These are phyloP conservation scores for Saccopteryx bilineata DNA, from an alignment of 2,113 vertebrate species.

Conservation along the genomic window DNA sequence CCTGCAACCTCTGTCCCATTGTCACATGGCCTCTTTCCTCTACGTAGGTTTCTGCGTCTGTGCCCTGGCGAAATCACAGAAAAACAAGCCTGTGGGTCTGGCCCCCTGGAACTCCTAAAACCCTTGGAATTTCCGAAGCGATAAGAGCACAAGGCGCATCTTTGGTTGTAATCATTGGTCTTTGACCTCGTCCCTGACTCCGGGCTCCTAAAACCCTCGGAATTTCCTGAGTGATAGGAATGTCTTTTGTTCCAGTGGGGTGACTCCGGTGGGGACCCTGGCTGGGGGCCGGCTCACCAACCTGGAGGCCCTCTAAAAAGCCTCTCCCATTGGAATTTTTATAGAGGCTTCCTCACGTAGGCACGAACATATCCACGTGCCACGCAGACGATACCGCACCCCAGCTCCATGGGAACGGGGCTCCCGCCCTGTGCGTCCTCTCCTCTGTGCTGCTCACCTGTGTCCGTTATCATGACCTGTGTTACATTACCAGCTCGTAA, in stretches of 20 bases:
- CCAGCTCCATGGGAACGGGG: neutral
- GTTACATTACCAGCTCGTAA: no score
- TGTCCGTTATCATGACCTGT: neutral
- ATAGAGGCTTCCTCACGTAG: neutral
- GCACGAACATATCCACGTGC: neutral
- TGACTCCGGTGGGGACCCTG: neutral
- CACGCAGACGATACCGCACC: neutral
- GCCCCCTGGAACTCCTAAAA: neutral
- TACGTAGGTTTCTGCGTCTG: neutral
- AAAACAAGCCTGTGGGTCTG: neutral
- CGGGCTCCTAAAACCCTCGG: slow-evolving; percentile 40
- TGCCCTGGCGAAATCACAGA: neutral
- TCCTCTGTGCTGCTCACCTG: neutral
- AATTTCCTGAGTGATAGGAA: slow-evolving; percentile 28
- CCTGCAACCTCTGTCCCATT: accelerated
- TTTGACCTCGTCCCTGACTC: neutral
- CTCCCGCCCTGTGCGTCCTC: neutral
- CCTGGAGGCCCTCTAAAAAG: neutral
- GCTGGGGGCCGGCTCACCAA: neutral
- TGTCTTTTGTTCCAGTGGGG: neutral
- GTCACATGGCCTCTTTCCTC: accelerated
- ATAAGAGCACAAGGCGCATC: neutral
- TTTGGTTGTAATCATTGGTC: neutral
- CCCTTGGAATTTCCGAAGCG: slow-evolving; percentile 18
- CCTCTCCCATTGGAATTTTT: neutral